These are phyloP conservation scores for Thunnus thynnus DNA, from an alignment of 2,113 vertebrate species.

Conservation along the genomic window DNA sequence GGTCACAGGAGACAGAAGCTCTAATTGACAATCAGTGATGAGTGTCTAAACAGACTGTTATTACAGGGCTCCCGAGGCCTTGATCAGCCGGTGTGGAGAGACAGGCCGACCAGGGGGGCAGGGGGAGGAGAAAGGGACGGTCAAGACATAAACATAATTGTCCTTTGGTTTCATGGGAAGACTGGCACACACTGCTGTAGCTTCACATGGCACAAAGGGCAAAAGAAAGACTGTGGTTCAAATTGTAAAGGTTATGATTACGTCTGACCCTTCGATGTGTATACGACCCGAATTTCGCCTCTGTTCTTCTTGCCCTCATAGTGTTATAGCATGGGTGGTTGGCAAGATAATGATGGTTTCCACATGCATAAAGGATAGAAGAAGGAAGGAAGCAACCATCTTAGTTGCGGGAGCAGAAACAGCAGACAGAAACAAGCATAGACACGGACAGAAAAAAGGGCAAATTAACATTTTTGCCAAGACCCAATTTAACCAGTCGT, in stretches of 20 bases:
- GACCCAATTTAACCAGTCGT: slow-evolving; percentile 57
- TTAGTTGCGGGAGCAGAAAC: slow-evolving; percentile 32
- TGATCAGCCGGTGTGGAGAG: slow-evolving; percentile 70
- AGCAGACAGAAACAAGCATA: slow-evolving; percentile 55
- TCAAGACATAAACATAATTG: slow-evolving; percentile 49
- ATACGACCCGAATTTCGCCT: slow-evolving; percentile 12
- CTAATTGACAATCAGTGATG: slow-evolving; percentile 76
- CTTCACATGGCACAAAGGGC: slow-evolving; percentile 24
- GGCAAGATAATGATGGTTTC: slow-evolving; percentile 60
- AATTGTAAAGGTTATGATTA: slow-evolving; percentile 30
- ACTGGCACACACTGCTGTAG: slow-evolving; percentile 17
- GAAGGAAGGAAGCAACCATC: slow-evolving; percentile 29
- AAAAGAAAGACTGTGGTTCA: slow-evolving; percentile 18
- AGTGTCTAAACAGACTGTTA: slow-evolving; percentile 69
- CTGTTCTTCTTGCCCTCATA: slow-evolving; percentile 15
- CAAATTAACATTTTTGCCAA: slow-evolving; percentile 64
- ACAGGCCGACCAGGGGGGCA: slow-evolving; percentile 21
- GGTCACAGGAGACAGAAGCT: slow-evolving; percentile 63
- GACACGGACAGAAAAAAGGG: slow-evolving; percentile 50
- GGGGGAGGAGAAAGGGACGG: slow-evolving; percentile 7
- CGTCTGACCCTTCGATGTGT: slow-evolving; percentile 22
- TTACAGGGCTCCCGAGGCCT: slow-evolving; percentile 52
- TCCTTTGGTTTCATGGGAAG: slow-evolving; percentile 25
- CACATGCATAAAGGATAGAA: slow-evolving; percentile 40
- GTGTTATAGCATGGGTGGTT: slow-evolving; percentile 29